A percentile compares a stretch with the other conserved stretches of the same genome.
These are phyloP conservation scores for Tolmerus cingulatus DNA, from an alignment of 2,888 invertebrate genomes.

Conservation along the genomic window DNA sequence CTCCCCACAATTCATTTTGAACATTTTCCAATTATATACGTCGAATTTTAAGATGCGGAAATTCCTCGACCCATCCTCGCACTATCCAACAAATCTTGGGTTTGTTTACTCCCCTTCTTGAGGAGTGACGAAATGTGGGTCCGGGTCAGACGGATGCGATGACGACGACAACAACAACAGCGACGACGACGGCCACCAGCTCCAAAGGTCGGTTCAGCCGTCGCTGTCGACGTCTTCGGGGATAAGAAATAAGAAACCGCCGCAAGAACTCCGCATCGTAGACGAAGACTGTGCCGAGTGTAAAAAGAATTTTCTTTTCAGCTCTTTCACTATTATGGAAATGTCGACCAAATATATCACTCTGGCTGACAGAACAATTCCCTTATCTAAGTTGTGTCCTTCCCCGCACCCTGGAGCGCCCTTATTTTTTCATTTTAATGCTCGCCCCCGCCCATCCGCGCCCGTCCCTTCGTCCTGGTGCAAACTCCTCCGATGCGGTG, in stretches of 20 bases:
- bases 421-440: slow-evolving; percentile 18
- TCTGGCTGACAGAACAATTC: slow-evolving; percentile 74
- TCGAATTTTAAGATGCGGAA: slow-evolving; percentile 2
- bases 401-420: not conserved
- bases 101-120: not conserved
- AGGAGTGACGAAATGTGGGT: not conserved
- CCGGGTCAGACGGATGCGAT: slow-evolving; percentile 10
- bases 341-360: slow-evolving; percentile 74
- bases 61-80: not conserved
- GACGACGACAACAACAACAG: slow-evolving; percentile 12
- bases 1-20: not conserved
- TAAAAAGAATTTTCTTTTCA: slow-evolving; percentile 37
- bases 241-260: slow-evolving; percentile 27
- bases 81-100: not conserved
- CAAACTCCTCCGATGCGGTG: not conserved
- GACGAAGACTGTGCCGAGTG: slow-evolving; percentile 19
- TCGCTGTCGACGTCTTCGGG: not conserved
- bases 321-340: slow-evolving; percentile 61
- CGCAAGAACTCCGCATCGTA: not conserved
- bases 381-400: slow-evolving; percentile 64
- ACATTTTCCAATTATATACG: slow-evolving; percentile 28
- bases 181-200: not conserved
- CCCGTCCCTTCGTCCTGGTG: not conserved
- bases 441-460: not conserved
- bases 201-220: not conserved